Evolutionary conservation across 2,113 vertebrate genomes (phyloP).

Genomic region (Bubalus kerabau): DNA sequence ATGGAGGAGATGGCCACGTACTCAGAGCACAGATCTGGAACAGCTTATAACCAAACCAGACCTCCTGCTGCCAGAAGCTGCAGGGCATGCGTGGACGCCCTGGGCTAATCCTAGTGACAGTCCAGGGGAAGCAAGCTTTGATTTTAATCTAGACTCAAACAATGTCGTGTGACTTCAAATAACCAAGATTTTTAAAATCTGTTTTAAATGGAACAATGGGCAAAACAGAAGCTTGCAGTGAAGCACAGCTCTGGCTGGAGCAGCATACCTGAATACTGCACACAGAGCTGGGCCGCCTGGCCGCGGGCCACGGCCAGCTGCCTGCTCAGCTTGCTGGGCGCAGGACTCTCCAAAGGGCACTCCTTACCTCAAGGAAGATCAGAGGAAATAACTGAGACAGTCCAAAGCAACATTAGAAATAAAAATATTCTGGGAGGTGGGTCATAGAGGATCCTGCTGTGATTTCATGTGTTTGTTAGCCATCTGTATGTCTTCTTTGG

Average conservation of each 20-base stretch:
- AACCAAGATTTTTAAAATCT: neutral
- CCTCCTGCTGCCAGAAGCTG: neutral
- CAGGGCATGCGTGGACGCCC: fast-evolving
- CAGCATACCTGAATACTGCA: constrained; percentile 86
- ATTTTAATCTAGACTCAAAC: neutral
- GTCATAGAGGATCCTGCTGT: no score
- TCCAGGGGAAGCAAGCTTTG: no score
- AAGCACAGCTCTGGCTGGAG: fast-evolving
- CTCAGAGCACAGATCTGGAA: neutral
- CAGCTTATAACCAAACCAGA: fast-evolving
- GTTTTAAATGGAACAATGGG: fast-evolving
- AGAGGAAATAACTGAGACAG: neutral
- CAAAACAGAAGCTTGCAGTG: neutral
- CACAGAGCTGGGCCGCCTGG: constrained; percentile 73
- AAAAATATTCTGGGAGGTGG: neutral
- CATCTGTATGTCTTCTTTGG: no score
- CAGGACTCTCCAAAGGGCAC: constrained; percentile 76
- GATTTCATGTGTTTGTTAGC: no score
- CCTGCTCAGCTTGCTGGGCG: constrained; percentile 71
- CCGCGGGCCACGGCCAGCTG: constrained; percentile 69
- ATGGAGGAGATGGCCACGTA: fast-evolving
- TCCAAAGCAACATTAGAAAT: neutral
- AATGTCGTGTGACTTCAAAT: fast-evolving
- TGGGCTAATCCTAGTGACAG: fast-evolving
- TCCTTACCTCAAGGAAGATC: constrained; percentile 71